phyloP scores from a whole-genome alignment of 2,888 invertebrate species.

The Ectemnius lituratus region DNA sequence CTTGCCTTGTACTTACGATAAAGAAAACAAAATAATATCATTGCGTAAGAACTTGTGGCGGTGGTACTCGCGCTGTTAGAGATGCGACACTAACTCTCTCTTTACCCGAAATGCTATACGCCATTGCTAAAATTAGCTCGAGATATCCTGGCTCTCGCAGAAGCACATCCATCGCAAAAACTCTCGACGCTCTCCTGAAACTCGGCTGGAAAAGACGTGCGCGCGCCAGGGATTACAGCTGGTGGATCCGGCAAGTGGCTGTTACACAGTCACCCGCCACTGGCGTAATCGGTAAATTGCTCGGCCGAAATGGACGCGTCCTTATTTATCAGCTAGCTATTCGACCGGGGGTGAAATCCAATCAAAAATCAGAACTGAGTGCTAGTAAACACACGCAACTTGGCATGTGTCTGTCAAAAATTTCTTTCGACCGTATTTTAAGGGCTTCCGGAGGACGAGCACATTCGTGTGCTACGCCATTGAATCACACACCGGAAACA shows the following conservation, averaged over 20 bases:
- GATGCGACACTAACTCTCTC: too few relatives aligned
- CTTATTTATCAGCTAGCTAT: too few relatives aligned
- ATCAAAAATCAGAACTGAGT: too few relatives aligned
- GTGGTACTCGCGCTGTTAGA: too few relatives aligned
- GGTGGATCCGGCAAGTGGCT: constrained; percentile 46
- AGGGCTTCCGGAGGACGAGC: background rate
- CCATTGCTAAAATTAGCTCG: constrained; percentile 51
- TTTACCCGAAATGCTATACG: constrained; percentile 3
- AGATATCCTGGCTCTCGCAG: constrained; percentile 55
- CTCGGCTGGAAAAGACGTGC: constrained; percentile 17
- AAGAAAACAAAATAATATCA: too few relatives aligned
- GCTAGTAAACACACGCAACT: too few relatives aligned
- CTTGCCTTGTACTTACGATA: too few relatives aligned
- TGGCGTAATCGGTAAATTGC: too few relatives aligned
- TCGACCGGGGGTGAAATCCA: too few relatives aligned
- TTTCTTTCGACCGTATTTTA: constrained; percentile 11
- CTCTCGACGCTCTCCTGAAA: constrained; percentile 25
- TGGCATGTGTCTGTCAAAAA: too few relatives aligned
- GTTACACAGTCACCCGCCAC: constrained; percentile 25
- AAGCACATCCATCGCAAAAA: constrained; percentile 48
- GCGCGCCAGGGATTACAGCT: constrained; percentile 35
- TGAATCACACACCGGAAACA: constrained; percentile 20
- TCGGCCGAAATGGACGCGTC: too few relatives aligned
- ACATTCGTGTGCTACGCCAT: too few relatives aligned
- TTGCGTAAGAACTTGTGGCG: background rate